A percentile compares a stretch with the other conserved stretches of the same genome.
phyloP scores from a whole-genome alignment of 2,888 invertebrate species.

The Stenodema calcarata region DNA sequence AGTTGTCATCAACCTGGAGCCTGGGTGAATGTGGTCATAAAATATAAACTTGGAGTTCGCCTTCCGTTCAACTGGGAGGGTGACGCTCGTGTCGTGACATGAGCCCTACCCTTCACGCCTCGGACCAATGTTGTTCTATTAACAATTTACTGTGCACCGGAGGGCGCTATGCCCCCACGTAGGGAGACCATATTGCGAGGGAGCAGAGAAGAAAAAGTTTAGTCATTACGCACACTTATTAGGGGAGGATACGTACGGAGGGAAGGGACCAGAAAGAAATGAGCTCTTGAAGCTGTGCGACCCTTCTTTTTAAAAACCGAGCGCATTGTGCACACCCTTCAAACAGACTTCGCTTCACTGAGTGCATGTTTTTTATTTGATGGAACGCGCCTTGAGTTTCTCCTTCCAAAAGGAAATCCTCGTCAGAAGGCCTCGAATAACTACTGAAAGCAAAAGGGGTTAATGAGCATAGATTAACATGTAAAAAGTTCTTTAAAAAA shows the following conservation, averaged over 20 bases:
- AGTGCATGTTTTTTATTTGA: neutral
- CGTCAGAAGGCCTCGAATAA: neutral
- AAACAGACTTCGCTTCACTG: neutral
- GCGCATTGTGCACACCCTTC: neutral
- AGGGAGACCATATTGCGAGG: neutral
- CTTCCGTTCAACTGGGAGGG: neutral
- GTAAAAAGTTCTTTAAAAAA: no score
- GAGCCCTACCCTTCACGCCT: neutral
- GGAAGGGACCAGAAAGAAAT: neutral
- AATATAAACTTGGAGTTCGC: neutral
- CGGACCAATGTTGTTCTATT: conserved; percentile 20
- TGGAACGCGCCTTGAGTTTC: neutral
- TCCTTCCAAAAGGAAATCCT: neutral
- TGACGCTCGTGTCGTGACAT: neutral
- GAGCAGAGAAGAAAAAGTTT: conserved; percentile 2
- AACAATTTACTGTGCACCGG: conserved; percentile 30
- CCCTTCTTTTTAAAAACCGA: neutral
- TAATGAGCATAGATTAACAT: neutral
- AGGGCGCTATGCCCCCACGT: neutral
- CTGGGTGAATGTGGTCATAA: neutral
- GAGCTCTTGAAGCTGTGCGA: conserved; percentile 17
- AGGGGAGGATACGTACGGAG: neutral
- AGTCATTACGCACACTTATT: conserved; percentile 46
- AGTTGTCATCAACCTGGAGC: conserved; percentile 10
- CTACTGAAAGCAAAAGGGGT: neutral